Evolutionary conservation across 2,113 vertebrate genomes (phyloP).

Genomic region (Hipposideros armiger): DNA sequence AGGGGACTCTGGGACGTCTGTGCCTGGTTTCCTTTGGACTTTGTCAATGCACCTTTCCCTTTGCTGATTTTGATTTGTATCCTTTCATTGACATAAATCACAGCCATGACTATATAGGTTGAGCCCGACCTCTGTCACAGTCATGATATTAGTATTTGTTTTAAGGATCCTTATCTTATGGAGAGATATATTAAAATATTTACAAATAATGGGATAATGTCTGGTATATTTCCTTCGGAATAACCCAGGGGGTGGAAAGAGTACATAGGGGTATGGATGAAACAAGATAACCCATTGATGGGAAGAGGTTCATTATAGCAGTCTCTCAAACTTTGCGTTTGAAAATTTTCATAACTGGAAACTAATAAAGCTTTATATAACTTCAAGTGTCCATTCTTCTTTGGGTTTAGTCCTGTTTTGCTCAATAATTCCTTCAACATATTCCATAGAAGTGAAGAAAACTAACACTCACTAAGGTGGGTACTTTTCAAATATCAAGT

Average conservation of each 20-base stretch:
- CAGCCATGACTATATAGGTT: background rate
- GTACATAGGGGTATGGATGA: background rate
- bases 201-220: background rate
- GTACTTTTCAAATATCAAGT: background rate
- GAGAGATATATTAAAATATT: background rate
- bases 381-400: background rate
- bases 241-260: background rate
- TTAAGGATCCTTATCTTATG: background rate
- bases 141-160: background rate
- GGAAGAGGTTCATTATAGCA: background rate
- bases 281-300: background rate
- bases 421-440: background rate
- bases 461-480: background rate
- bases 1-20: background rate
- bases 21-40: background rate
- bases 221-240: background rate
- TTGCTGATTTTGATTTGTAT: conserved; percentile 14
- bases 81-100: background rate
- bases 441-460: background rate
- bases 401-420: conserved; percentile 30
- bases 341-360: background rate
- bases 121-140: background rate
- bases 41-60: background rate
- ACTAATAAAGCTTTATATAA: background rate
- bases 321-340: background rate